These are phyloP conservation scores for Knipowitschia caucasica DNA, from an alignment of 2,797 vertebrate species.

Conservation along the genomic window DNA sequence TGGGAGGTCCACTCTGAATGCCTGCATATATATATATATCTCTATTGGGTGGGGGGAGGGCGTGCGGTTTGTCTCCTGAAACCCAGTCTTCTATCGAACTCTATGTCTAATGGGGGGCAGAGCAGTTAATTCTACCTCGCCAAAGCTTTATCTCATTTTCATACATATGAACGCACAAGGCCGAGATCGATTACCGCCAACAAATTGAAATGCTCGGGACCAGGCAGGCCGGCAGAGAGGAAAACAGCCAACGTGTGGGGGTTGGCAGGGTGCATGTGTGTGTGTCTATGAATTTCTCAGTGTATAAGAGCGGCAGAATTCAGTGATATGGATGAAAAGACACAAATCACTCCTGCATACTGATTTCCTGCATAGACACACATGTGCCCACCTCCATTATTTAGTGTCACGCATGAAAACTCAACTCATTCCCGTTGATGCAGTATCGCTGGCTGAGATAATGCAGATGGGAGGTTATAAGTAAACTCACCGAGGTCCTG, in stretches of 20 bases:
- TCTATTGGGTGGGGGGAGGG: conserved; percentile 6
- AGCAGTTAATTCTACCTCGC: conserved; percentile 70
- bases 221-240: conserved; percentile 48
- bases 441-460: conserved; percentile 43
- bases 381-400: conserved; percentile 49
- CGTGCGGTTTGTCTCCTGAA: conserved; percentile 41
- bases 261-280: conserved; percentile 25
- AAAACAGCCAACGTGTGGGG: conserved; percentile 38
- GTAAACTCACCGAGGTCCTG: conserved; percentile 42
- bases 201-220: conserved; percentile 73
- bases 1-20: conserved; percentile 33
- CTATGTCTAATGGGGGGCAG: conserved; percentile 69
- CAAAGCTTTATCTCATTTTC: conserved; percentile 73
- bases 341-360: conserved; percentile 64
- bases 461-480: conserved; percentile 38
- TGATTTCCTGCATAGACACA: conserved; percentile 44
- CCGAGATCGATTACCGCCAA: conserved; percentile 75
- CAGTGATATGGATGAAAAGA: conserved; percentile 62
- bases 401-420: conserved; percentile 59
- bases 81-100: conserved; percentile 46
- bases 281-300: conserved; percentile 62
- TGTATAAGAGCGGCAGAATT: conserved; percentile 57
- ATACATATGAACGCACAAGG: conserved; percentile 66
- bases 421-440: conserved; percentile 47
- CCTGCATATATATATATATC: neutral